These are phyloP conservation scores for Mus spretus DNA, from an alignment of 2,797 vertebrate genomes.

Conservation along the genomic window DNA sequence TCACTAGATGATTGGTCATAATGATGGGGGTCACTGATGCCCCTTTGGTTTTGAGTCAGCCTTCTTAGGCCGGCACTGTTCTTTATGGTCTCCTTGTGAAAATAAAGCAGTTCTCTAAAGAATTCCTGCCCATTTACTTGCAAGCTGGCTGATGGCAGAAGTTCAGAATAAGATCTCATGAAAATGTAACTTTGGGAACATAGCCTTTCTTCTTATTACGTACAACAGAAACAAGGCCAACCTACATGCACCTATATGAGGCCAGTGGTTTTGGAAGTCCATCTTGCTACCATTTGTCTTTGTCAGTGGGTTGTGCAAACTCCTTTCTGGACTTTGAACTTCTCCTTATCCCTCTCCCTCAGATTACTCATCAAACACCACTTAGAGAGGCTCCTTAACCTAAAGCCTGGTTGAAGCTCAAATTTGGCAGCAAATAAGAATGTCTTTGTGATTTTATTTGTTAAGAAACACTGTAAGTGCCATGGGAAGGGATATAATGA, in stretches of 20 bases:
- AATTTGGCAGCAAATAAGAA: neutral
- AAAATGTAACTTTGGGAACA: neutral
- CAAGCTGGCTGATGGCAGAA: slow-evolving; percentile 7
- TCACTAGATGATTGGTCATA: neutral
- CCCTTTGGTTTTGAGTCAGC: neutral
- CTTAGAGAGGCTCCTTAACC: slow-evolving; percentile 5
- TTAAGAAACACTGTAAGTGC: neutral
- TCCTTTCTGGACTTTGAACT: slow-evolving; percentile 60
- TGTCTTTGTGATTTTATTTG: slow-evolving; percentile 46
- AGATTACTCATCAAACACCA: slow-evolving; percentile 23
- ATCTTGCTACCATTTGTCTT: slow-evolving; percentile 25
- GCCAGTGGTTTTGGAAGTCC: neutral
- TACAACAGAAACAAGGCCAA: neutral
- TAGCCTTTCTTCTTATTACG: neutral
- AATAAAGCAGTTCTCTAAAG: slow-evolving; percentile 1
- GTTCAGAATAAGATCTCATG: neutral
- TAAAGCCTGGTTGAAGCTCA: neutral
- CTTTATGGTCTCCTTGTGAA: neutral
- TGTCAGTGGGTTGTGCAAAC: slow-evolving; percentile 4
- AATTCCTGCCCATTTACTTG: neutral
- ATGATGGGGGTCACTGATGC: neutral
- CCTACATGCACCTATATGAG: neutral
- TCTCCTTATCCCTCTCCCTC: slow-evolving; percentile 36
- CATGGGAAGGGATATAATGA: slow-evolving; percentile 47
- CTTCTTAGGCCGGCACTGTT: neutral